Evolutionary conservation across 2,113 vertebrate genomes (phyloP), one percentile per base, ranked within the genome.

Genomic region (Perca fluviatilis): DNA sequence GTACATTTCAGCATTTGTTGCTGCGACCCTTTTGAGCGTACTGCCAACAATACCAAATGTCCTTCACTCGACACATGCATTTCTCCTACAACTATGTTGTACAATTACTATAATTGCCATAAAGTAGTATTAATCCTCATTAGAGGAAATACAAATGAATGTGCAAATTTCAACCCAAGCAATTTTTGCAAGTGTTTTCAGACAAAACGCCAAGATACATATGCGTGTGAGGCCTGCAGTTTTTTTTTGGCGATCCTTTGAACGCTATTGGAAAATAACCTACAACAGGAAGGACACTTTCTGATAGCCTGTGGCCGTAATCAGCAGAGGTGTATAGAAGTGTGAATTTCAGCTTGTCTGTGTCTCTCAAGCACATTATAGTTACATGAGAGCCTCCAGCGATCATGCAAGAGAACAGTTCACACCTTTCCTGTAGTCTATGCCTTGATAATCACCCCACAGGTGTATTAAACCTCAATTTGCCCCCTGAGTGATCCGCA

Each of bases 391-490:
- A 61, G 75, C 77, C 73, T 82, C 16, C 19, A 33, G 74, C 25
- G 3, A 75, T 74, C 76, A 68, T 11, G 70, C 62, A 19, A 16
- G 57, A 74, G 65, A 56, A 51, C 6, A 14, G 72, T 64, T 79
- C 82, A 69, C 57, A 74, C 58, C 43, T 57, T 64, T 64, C 77
- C 66, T 69, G 66, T 46, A 69, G 60, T 62, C 40, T 6, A 5
- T 46, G 74, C 43, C 86, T 83, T 25, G 57, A 74, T 88, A 76
- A 87, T 89, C 85, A 83, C 64, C 81, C 72, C 79, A 70, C 78
- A 89, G 89, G 83, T 91, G 81, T 83, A 91, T 92, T 83, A 91
- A 90, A 77, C 79, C 76, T 80, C 84, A 23, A 82, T 91, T 74
- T 74, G 83, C 64, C 86, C 78, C 72, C 70, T 74, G 74, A 84